Evolutionary conservation across 2,888 invertebrate genomes (phyloP), one percentile per base, ranked within the genome.

Genomic region (Rhagophthalmus giganteus): DNA sequence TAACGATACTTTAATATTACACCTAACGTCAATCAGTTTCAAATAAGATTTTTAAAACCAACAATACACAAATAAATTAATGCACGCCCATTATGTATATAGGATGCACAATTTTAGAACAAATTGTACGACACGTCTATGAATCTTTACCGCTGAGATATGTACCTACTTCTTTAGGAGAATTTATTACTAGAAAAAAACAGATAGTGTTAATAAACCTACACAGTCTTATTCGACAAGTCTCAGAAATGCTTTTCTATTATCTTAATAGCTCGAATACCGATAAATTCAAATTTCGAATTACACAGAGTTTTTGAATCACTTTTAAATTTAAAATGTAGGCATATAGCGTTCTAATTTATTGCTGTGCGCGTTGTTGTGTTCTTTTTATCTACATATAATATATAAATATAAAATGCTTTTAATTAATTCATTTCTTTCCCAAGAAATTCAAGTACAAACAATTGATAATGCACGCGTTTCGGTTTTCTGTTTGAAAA

Each of bases 171-270:
- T 41, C 41, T 33, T 41, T 24, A 13, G 27, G 33, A 25, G 42
- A 34, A 44, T 44, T 44, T 44, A 44, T 44, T 11, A 27, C 34
- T 28, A 8, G 11, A 25, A 14, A 34, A 34, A 42, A 40, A 42
- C 20, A 27, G 33, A 33, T 44, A 34, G 32, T 44, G 42, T 44
- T 33, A 32, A 44, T 26, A 44, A 44, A 11, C 42, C 42, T 15
- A 44, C 42, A 44, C 24, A 44, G 34, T n/a, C n/a, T 20, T 44
- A 44, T 34, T 33, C 25, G 34, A 44, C 42, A 44, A 44, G 42
- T 12, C 25, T 33, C 16, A 44, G 28, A 34, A 32, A 33, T 25
- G 28, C 34, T 27, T 44, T 44, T 15, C 25, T 24, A 44, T 32
- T 14, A 44, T 25, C 28, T 28, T 44, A 14, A 42, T 42, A 11